phyloP scores from a whole-genome alignment of 2,888 invertebrate genomes.

The Plebejus argus region DNA sequence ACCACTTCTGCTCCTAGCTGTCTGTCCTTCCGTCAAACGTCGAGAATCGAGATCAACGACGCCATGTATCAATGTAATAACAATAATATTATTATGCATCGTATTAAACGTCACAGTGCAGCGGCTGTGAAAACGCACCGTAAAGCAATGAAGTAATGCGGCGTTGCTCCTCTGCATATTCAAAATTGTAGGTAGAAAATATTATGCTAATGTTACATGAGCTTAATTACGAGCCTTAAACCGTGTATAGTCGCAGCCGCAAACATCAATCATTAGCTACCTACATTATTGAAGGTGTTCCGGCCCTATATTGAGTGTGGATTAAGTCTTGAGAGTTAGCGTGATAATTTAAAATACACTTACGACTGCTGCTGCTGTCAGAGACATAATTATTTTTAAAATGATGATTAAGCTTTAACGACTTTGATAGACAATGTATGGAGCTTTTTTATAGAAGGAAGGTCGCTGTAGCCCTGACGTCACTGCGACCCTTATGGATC shows the following conservation, averaged over 20 bases:
- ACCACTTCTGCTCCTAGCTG: not conserved
- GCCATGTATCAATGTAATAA: not conserved
- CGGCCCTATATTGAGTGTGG: conserved; percentile 6
- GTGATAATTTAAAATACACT: not conserved
- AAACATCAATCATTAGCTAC: conserved; percentile 30
- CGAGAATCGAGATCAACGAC: not conserved
- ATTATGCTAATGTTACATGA: conserved; percentile 17
- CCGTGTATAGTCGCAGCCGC: conserved; percentile 26
- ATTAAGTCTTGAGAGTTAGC: not conserved
- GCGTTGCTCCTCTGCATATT: not conserved
- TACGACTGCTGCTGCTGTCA: too few species aligned
- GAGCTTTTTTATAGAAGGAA: too few species aligned
- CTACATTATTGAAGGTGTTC: conserved; percentile 31
- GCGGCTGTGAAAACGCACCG: not conserved
- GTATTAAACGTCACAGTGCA: not conserved
- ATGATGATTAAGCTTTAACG: too few species aligned
- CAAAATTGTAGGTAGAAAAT: not conserved
- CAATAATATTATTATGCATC: too few species aligned
- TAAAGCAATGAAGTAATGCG: not conserved
- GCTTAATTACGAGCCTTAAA: conserved; percentile 26
- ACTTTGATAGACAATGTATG: too few species aligned
- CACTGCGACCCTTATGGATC: too few species aligned
- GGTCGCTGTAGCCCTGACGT: too few species aligned
- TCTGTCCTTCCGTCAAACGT: not conserved
- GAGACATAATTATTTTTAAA: too few species aligned